These are phyloP conservation scores for Siderastrea radians DNA, from an alignment of 92 coral and sea anemone species.

Conservation along the genomic window DNA sequence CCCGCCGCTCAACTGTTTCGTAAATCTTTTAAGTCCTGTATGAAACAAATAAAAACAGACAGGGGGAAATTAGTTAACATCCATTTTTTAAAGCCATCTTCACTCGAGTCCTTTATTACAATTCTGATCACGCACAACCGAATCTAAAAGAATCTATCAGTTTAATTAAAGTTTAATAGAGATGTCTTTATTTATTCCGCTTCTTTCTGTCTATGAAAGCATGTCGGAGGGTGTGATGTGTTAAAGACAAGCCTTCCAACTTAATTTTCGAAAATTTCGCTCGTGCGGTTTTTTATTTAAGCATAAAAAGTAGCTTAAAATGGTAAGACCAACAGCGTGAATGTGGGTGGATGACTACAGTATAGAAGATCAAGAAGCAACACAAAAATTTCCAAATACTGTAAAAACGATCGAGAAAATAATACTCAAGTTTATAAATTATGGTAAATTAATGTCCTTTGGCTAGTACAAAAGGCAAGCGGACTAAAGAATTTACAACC, in stretches of 20 bases:
- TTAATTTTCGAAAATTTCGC: too few relatives aligned
- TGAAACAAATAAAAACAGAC: too few relatives aligned
- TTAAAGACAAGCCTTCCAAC: too few relatives aligned
- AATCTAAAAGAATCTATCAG: background rate
- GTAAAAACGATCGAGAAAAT: background rate
- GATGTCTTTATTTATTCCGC: background rate
- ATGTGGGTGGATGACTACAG: background rate
- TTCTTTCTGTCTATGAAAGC: background rate
- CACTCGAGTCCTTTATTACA: background rate
- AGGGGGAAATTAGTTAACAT: background rate
- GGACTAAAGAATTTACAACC: background rate
- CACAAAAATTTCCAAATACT: background rate
- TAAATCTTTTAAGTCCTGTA: too few relatives aligned
- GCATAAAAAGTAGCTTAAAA: too few relatives aligned
- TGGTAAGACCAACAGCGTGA: background rate
- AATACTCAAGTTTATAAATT: background rate
- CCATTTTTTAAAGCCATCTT: background rate
- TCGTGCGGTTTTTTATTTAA: too few relatives aligned
- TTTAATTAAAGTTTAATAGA: slow-evolving; percentile 17
- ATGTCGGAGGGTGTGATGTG: too few relatives aligned
- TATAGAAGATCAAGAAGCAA: background rate
- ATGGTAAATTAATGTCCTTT: background rate
- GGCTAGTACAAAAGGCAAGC: slow-evolving; percentile 33
- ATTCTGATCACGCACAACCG: background rate
- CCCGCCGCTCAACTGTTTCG: too few relatives aligned